Base-by-base conservation (phyloP, 2,113 vertebrate species). In the Callospermophilus lateralis region DNA sequence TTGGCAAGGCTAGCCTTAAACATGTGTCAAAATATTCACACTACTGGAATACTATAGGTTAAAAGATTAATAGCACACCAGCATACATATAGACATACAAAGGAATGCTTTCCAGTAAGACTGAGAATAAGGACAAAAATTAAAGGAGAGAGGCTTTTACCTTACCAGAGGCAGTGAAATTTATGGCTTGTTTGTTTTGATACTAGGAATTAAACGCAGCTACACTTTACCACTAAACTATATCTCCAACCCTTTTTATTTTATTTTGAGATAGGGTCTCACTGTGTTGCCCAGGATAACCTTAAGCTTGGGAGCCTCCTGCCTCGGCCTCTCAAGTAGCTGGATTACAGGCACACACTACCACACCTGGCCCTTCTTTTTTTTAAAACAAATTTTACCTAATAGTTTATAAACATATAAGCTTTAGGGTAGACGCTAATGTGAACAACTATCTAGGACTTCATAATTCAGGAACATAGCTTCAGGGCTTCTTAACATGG, bases 51-150 rank as follows among this genome's bases (percentile, higher is more conserved):
- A 98, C 96, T 28, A 24, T 63, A 63, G 61, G 96, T 84, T 78
- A 61, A 93, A 95, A 97, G 97, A 97, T 96, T 95, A 97, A 97
- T 97, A 98, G 92, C 95, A 97, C 90, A 94, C 85, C 37, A 95
- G 87, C 15, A 85, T 77, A 96, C 92, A 95, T 80, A 93, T 61
- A 70, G 92, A 97, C 84, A 96, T 6, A 80, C 26, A 34, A 87
- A 83, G 81, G 74, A 84, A 90, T 95, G 58, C 95, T 97, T 94
- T 83, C 89, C 32, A 87, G 37, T 97, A 94, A 96, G 89, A 87
- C 70, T 97, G 90, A 61, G 93, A 96, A 93, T 96, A 87, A 98
- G 86, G 26, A 32, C 73, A 83, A 76, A 17, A 77, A 48, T 85
- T 96, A 53, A 85, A 89, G 37, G 28, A 73, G 58, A 88, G 55